phyloP scores from a whole-genome alignment of 2,888 invertebrate species.

The Acanthacorydalis orientalis region DNA sequence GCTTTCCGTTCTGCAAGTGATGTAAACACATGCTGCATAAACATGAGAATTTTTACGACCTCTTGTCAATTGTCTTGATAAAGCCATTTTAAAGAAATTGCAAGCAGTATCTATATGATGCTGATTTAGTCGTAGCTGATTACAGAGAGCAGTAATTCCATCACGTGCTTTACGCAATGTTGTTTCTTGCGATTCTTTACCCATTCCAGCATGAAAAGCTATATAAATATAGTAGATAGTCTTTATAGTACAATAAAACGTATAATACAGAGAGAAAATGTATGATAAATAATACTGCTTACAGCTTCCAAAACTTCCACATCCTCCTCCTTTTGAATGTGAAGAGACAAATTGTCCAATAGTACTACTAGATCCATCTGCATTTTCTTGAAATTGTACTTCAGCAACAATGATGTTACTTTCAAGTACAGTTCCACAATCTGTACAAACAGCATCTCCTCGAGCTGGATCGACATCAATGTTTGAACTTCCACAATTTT shows the following conservation, averaged over 20 bases:
- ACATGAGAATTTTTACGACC: slow-evolving; percentile 83
- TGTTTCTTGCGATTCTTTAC: slow-evolving; percentile 82
- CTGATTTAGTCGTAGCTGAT: slow-evolving; percentile 73
- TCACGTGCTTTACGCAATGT: slow-evolving; percentile 77
- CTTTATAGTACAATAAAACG: too few species aligned
- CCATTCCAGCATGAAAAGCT: slow-evolving; percentile 65
- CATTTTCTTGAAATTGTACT: slow-evolving; percentile 87
- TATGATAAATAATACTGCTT: slow-evolving; percentile 15
- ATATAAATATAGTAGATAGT: slow-evolving; percentile 14
- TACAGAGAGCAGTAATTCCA: slow-evolving; percentile 71
- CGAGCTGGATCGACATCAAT: slow-evolving; percentile 89
- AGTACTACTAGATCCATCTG: slow-evolving; percentile 71
- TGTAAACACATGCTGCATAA: slow-evolving; percentile 92
- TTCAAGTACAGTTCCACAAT: slow-evolving; percentile 90
- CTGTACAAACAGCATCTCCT: slow-evolving; percentile 91
- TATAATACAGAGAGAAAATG: too few species aligned
- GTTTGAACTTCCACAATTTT: slow-evolving; percentile 74
- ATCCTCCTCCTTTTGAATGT: slow-evolving; percentile 65
- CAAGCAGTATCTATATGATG: slow-evolving; percentile 88
- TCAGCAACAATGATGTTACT: slow-evolving; percentile 94
- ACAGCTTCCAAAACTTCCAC: slow-evolving; percentile 64
- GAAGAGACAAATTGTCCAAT: slow-evolving; percentile 88
- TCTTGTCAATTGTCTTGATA: slow-evolving; percentile 68
- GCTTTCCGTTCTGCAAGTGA: slow-evolving; percentile 88
- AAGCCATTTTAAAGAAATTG: slow-evolving; percentile 85